Conservation (phyloP, 1,140 invertebrate genomes). For the Penaeus japonicus region DNA sequence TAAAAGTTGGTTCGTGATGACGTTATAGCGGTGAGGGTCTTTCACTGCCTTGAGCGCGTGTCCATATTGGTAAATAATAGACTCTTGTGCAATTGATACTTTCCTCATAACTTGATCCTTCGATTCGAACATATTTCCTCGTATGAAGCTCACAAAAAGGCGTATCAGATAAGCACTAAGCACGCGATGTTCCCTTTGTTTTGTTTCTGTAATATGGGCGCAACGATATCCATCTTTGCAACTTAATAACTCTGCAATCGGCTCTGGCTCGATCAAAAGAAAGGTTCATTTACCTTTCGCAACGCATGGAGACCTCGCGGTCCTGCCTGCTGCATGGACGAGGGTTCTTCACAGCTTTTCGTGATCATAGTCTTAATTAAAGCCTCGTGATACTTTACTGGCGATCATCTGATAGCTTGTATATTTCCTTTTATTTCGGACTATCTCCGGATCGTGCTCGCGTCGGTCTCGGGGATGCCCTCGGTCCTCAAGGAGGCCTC, state of each 20-base stretch:
- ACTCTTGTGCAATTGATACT: slow-evolving; percentile 50
- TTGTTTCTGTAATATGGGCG: slow-evolving; percentile 26
- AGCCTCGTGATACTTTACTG: slow-evolving; percentile 44
- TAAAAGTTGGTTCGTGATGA: slow-evolving; percentile 55
- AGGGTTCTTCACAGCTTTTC: slow-evolving; percentile 20
- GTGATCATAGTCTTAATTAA: slow-evolving; percentile 50
- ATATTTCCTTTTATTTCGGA: slow-evolving; percentile 6
- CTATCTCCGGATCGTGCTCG: slow-evolving; percentile 23
- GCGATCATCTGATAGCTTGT: slow-evolving; percentile 38
- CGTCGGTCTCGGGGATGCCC: neutral
- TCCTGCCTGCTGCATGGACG: neutral
- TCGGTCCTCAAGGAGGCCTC: neutral
- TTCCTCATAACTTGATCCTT: slow-evolving; percentile 35
- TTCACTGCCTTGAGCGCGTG: neutral
- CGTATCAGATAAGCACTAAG: neutral
- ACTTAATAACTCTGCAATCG: slow-evolving; percentile 31
- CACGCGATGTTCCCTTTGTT: slow-evolving; percentile 25
- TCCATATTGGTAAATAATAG: slow-evolving; percentile 51
- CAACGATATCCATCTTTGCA: neutral
- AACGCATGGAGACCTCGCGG: neutral
- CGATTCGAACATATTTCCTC: slow-evolving; percentile 32
- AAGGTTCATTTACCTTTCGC: slow-evolving; percentile 7
- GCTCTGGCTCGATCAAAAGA: neutral
- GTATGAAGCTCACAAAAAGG: too few relatives aligned
- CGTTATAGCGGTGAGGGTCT: slow-evolving; percentile 38